phyloP scores from a whole-genome alignment of 1,140 invertebrate genomes.

The Carcinoscorpius rotundicauda region DNA sequence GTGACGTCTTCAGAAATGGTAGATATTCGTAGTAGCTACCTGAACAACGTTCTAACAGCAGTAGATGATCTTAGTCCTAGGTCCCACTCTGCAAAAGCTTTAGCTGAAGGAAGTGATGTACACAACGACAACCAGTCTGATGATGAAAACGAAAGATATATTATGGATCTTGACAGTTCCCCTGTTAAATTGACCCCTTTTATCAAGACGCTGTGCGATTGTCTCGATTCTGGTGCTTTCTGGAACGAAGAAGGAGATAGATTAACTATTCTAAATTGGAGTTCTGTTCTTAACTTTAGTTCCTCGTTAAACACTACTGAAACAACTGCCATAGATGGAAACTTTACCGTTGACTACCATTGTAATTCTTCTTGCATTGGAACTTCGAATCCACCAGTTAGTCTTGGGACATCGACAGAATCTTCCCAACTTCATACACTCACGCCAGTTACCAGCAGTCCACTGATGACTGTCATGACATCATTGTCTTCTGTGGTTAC shows the following conservation, averaged over 20 bases:
- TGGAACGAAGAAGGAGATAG: constrained; percentile 53
- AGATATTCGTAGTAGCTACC: background rate
- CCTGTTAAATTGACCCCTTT: constrained; percentile 27
- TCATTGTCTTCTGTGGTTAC: background rate
- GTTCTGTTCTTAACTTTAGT: constrained; percentile 72
- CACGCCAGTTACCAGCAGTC: constrained; percentile 14
- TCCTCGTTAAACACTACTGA: constrained; percentile 46
- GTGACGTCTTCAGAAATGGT: background rate
- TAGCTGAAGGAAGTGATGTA: background rate
- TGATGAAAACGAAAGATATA: constrained; percentile 19
- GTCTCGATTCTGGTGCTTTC: constrained; percentile 22
- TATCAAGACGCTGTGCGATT: constrained; percentile 12
- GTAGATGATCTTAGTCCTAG: too few relatives aligned
- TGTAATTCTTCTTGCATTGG: background rate
- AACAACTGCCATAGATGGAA: background rate
- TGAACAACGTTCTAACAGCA: background rate
- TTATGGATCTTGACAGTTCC: constrained; percentile 16
- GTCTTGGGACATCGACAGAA: constrained; percentile 10
- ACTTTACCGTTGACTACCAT: background rate
- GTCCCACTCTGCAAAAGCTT: too few relatives aligned
- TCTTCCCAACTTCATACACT: constrained; percentile 14
- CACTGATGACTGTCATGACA: background rate
- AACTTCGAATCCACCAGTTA: constrained; percentile 1
- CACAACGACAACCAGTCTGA: background rate
- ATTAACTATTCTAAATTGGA: constrained; percentile 61